A percentile compares a stretch with the other conserved stretches of the same genome.
phyloP scores from a whole-genome alignment of 2,888 invertebrate genomes.

The Malthinus flaveolus region DNA sequence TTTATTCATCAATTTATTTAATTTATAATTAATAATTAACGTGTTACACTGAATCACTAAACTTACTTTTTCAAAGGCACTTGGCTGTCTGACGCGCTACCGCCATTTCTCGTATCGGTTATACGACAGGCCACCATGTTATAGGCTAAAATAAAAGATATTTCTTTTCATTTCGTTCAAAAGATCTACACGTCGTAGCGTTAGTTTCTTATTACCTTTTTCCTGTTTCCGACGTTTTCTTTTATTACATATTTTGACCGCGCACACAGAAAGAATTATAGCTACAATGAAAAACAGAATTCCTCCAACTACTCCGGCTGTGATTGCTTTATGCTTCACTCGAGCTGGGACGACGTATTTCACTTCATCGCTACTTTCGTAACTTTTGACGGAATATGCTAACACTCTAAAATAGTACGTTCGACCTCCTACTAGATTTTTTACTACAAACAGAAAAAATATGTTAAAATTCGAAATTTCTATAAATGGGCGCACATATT shows the following conservation, averaged over 20 bases:
- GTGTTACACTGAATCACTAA: constrained; percentile 1
- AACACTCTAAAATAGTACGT: constrained; percentile 91
- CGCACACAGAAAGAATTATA: constrained; percentile 95
- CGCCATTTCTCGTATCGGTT: constrained; percentile 89
- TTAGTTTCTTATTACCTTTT: constrained; percentile 72
- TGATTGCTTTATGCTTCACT: constrained; percentile 93
- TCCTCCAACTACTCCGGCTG: constrained; percentile 95
- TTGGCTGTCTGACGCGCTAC: constrained; percentile 83
- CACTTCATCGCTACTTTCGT: constrained; percentile 85
- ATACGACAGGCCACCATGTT: constrained; percentile 98
- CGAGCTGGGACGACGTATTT: constrained; percentile 88
- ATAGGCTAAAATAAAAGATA: constrained; percentile 85
- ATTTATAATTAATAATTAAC: not conserved
- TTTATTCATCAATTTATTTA: not conserved
- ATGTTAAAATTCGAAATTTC: no score
- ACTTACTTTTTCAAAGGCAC: constrained; percentile 99
- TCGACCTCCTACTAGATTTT: constrained; percentile 87
- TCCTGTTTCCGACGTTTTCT: constrained; percentile 95
- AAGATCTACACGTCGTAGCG: not conserved
- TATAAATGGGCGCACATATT: no score
- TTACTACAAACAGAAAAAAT: constrained; percentile 63
- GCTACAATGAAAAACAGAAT: constrained; percentile 97
- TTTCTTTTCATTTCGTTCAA: no score
- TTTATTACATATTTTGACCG: constrained; percentile 97
- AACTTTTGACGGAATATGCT: constrained; percentile 84